Conservation (phyloP, 2,797 vertebrate genomes). For the Galago senegalensis region DNA sequence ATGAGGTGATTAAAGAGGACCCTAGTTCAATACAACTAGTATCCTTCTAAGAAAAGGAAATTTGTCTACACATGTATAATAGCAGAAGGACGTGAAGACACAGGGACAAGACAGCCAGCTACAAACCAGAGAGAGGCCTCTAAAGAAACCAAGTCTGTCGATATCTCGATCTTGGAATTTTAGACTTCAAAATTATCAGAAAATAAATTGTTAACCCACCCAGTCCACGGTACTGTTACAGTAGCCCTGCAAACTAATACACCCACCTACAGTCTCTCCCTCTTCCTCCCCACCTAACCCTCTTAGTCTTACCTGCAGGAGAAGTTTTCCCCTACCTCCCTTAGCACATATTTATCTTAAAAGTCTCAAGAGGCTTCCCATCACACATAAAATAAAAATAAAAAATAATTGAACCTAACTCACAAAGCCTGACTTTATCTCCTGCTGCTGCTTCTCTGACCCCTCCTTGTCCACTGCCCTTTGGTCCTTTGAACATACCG, state of each 20-base stretch:
- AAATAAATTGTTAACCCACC: neutral
- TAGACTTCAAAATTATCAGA: neutral
- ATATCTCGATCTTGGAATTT: neutral
- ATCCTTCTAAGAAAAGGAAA: neutral
- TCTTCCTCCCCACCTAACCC: neutral
- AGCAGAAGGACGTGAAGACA: neutral
- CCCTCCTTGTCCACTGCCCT: neutral
- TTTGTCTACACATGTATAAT: neutral
- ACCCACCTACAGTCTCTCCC: neutral
- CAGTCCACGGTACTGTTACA: no score
- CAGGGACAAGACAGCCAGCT: neutral
- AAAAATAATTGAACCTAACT: neutral
- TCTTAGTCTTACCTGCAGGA: neutral
- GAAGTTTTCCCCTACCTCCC: neutral
- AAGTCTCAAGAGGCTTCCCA: neutral
- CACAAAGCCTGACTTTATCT: neutral
- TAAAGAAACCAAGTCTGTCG: neutral
- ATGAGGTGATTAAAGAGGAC: neutral
- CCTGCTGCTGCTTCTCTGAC: neutral
- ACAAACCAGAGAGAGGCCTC: neutral
- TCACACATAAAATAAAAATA: neutral
- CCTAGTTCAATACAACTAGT: neutral
- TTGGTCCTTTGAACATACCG: neutral
- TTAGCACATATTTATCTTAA: neutral
- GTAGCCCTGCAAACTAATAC: neutral